Conservation (phyloP, 2,888 invertebrate species). For the Brassicogethes aeneus region DNA sequence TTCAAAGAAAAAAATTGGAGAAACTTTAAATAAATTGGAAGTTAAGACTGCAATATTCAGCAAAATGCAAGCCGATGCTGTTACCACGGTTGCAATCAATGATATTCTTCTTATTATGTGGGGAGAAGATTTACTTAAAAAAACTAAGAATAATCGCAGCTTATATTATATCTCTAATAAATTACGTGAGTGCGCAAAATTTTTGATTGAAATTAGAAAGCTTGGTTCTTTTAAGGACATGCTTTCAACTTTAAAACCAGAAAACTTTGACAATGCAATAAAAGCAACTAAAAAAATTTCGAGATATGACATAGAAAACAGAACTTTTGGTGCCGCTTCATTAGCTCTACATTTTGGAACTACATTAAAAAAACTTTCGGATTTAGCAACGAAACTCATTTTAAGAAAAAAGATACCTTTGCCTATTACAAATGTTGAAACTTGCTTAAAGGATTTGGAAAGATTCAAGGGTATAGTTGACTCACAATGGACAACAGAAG, state of each 20-base stretch:
- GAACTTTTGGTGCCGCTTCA: slow-evolving; percentile 15
- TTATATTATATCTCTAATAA: slow-evolving; percentile 7
- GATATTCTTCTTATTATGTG: slow-evolving; percentile 8
- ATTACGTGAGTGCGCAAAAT: slow-evolving; percentile 7
- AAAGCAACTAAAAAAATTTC: slow-evolving; percentile 6
- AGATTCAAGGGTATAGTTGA: slow-evolving; percentile 10
- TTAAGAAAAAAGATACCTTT: slow-evolving; percentile 11
- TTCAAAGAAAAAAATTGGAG: slow-evolving; percentile 8
- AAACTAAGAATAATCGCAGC: slow-evolving; percentile 7
- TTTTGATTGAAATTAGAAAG: slow-evolving; percentile 5
- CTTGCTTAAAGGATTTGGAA: slow-evolving; percentile 9
- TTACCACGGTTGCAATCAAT: slow-evolving; percentile 7
- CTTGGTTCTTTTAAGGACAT: background rate
- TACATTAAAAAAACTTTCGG: slow-evolving; percentile 11
- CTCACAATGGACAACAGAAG: slow-evolving; percentile 13
- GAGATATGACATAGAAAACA: slow-evolving; percentile 7
- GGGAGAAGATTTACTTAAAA: slow-evolving; percentile 8
- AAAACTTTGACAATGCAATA: slow-evolving; percentile 1
- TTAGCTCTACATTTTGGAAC: slow-evolving; percentile 14
- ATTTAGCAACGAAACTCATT: slow-evolving; percentile 13
- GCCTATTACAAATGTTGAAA: slow-evolving; percentile 3
- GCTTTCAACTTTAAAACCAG: background rate
- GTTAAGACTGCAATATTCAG: slow-evolving; percentile 8
- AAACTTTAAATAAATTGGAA: slow-evolving; percentile 6
- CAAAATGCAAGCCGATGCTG: slow-evolving; percentile 6